These are phyloP conservation scores for Speoplatyrhinus poulsoni DNA, from an alignment of 2,113 vertebrate genomes.

Conservation along the genomic window DNA sequence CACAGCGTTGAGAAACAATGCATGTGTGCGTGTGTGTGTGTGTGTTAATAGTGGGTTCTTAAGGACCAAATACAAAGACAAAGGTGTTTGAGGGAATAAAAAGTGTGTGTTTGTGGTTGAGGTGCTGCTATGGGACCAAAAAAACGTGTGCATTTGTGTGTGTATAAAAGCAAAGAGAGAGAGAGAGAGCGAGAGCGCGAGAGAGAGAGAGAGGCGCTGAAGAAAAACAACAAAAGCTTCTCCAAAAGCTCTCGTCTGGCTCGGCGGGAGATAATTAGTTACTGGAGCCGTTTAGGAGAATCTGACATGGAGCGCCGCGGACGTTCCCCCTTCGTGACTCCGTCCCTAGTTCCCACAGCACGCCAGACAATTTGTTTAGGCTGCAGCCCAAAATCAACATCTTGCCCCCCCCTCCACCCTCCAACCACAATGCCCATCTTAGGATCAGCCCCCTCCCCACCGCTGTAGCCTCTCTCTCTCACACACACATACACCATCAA, in stretches of 20 bases:
- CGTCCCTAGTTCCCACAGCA: slow-evolving; percentile 55
- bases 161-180: slow-evolving; percentile 1
- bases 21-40: not conserved
- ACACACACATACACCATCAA: not conserved
- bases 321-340: slow-evolving; percentile 47
- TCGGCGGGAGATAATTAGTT: slow-evolving; percentile 66
- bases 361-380: slow-evolving; percentile 62
- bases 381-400: slow-evolving; percentile 54
- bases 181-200: slow-evolving; percentile 21
- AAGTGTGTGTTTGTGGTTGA: not conserved
- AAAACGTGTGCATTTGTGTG: not conserved
- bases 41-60: not conserved
- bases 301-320: slow-evolving; percentile 55
- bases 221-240: slow-evolving; percentile 57
- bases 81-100: too few relatives aligned
- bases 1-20: not conserved
- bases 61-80: too few relatives aligned
- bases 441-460: slow-evolving; percentile 31
- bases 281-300: slow-evolving; percentile 61
- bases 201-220: not conserved
- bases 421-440: slow-evolving; percentile 28
- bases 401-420: slow-evolving; percentile 43
- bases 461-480: slow-evolving; percentile 20
- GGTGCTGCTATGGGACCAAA: not conserved
- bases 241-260: slow-evolving; percentile 53